Percentiles rank a stretch among this genome's conserved stretches.
Conservation (phyloP, 2,113 vertebrate species). For the Syrmaticus mikado region DNA sequence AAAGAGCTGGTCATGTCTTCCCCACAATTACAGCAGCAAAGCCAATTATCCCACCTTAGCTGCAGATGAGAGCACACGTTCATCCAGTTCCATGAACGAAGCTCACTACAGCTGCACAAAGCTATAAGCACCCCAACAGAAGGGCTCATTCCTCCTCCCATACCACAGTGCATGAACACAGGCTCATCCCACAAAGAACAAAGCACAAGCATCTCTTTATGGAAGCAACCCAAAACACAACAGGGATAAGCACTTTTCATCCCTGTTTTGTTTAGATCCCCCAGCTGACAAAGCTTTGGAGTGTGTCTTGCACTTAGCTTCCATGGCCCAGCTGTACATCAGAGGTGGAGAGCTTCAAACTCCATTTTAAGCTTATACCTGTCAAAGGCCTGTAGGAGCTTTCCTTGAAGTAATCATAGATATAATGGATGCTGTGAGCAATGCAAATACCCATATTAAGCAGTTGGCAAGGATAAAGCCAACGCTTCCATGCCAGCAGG, state of each 20-base stretch:
- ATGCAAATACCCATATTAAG: conserved; percentile 96
- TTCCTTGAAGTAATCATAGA: conserved; percentile 65
- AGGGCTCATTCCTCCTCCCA: neutral
- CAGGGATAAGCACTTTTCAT: neutral
- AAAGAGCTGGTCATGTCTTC: neutral
- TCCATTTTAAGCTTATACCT: conserved; percentile 61
- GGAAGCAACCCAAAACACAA: neutral
- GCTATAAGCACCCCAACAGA: neutral
- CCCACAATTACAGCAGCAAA: neutral
- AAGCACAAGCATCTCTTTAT: neutral
- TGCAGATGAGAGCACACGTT: rapidly evolving
- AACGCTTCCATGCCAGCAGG: conserved; percentile 85
- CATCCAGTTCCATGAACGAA: rapidly evolving
- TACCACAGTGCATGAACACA: neutral
- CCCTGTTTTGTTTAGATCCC: neutral
- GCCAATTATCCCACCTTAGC: neutral
- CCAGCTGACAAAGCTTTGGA: neutral
- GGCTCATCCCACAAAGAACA: neutral
- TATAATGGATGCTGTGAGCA: conserved; percentile 78
- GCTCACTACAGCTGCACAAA: neutral
- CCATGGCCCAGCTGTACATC: neutral
- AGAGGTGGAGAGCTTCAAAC: neutral
- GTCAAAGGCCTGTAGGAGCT: conserved; percentile 83
- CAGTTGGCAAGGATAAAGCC: conserved; percentile 98
- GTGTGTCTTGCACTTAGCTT: neutral